Evolutionary conservation across 2,797 vertebrate species (phyloP).

Genomic region (Rhodeus uyekii): DNA sequence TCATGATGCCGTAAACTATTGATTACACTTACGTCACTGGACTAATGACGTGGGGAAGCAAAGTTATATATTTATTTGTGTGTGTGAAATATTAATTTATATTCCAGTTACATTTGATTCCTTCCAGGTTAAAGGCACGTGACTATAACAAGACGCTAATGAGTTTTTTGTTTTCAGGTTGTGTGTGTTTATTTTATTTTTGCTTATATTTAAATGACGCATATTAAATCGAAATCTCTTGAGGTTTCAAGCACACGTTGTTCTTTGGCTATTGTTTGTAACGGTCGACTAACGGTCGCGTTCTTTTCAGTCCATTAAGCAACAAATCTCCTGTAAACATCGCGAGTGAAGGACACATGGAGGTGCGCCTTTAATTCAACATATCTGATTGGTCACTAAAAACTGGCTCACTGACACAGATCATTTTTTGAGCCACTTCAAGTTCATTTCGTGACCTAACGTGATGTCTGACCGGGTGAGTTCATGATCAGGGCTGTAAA

Average conservation of each 20-base stretch:
- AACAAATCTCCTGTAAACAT: constrained; percentile 19
- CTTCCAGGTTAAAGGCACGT: neutral
- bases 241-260: neutral
- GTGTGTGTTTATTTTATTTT: neutral
- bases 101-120: neutral
- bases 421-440: neutral
- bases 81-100: neutral
- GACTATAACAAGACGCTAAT: neutral
- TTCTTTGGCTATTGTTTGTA: neutral
- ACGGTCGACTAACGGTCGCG: too few relatives aligned
- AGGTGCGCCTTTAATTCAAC: constrained; percentile 25
- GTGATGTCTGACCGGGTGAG: constrained; percentile 27
- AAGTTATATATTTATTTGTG: neutral
- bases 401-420: neutral
- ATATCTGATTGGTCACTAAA: constrained; percentile 17
- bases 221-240: neutral
- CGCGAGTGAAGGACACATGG: constrained; percentile 9
- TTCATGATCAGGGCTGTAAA: neutral
- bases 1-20: neutral
- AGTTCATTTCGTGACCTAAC: neutral
- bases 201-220: neutral
- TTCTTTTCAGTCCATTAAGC: neutral
- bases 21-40: constrained; percentile 16
- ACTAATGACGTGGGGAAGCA: neutral
- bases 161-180: neutral